Base-by-base conservation (phyloP, 1,140 invertebrate genomes). In the Xylocopa sonorina region DNA sequence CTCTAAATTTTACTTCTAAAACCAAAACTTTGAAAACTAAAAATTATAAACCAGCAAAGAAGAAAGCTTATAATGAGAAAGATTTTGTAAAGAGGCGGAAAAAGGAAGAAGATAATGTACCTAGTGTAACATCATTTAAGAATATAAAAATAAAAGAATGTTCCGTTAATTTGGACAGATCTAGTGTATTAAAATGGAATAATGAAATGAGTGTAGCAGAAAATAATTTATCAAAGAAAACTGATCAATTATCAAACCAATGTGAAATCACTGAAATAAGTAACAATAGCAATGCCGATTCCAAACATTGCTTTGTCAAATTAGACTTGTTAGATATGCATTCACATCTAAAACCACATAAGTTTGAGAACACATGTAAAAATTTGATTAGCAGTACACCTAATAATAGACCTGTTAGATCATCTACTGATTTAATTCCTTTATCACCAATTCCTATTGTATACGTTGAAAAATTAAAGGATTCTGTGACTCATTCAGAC, bases 321-420 rank as follows among this genome's bases (percentile, higher is more conserved):
- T 0, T 74, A 6, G 48, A 67, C 14, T 18, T 32, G 48, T 68
- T 82, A 57, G 43, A 53, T 57, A 3, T 32, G 27, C 27, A 64
- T 14, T 50, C 38, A 51, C 43, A 14, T 14, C 12, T 32, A 32
- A 48, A 51, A 0, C 1, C 34, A 43, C 14, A 18, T 7, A 24
- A 41, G 60, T 7, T 58, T 27, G 7, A 0, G 1, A 71, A 58
- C 32, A 55, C 62, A 9, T 29, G 24, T 3, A 10, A 18, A 41
- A 58, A 72, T 18, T 7, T 82, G 18, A 21, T 79, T 16, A 81
- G 64, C 51, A 85, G 84, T 41, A 85, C 84, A 48, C 84, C 84
- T 41, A 43, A 55, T 34, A 16, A 6, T 32, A 85, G 21, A 67
- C n/a, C 9, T 34, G 0, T 75, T 48, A 75, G 34, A 75, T 6